Evolutionary conservation across 2,113 vertebrate genomes (phyloP).

Genomic region (Chionis minor): DNA sequence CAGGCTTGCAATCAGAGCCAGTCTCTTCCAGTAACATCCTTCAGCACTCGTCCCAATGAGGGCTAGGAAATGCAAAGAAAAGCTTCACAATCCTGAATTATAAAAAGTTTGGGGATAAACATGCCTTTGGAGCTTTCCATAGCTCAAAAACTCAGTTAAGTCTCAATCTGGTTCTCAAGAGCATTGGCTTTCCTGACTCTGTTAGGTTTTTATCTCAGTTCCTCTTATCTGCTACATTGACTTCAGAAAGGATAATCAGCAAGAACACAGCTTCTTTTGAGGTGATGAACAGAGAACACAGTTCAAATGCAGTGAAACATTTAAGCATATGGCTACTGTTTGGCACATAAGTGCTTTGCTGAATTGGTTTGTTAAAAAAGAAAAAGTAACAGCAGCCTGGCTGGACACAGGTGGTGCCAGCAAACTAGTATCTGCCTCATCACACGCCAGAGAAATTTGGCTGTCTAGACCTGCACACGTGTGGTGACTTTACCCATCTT

Average conservation of each 20-base stretch:
- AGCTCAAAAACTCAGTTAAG: not conserved
- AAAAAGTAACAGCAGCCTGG: not conserved
- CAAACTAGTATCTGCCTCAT: not conserved
- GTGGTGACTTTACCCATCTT: not conserved
- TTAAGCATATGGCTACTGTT: constrained; percentile 17
- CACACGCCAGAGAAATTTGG: not conserved
- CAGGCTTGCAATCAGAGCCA: not conserved
- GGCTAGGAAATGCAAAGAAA: not conserved
- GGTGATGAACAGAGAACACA: not conserved
- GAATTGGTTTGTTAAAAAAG: not conserved
- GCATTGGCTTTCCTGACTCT: not conserved
- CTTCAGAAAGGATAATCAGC: not conserved
- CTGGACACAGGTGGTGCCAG: not conserved
- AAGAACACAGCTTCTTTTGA: not conserved
- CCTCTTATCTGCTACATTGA: not conserved
- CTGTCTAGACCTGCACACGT: not conserved
- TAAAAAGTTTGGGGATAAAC: not conserved
- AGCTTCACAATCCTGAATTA: not conserved
- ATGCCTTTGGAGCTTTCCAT: not conserved
- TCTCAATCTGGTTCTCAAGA: not conserved
- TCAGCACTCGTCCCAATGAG: not conserved
- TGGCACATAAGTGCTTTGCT: not conserved
- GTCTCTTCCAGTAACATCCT: not conserved
- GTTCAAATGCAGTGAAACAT: not conserved
- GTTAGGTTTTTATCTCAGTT: not conserved